These are phyloP conservation scores for Drosophila ambigua DNA, from an alignment of 1,140 invertebrate genomes.

Conservation along the genomic window DNA sequence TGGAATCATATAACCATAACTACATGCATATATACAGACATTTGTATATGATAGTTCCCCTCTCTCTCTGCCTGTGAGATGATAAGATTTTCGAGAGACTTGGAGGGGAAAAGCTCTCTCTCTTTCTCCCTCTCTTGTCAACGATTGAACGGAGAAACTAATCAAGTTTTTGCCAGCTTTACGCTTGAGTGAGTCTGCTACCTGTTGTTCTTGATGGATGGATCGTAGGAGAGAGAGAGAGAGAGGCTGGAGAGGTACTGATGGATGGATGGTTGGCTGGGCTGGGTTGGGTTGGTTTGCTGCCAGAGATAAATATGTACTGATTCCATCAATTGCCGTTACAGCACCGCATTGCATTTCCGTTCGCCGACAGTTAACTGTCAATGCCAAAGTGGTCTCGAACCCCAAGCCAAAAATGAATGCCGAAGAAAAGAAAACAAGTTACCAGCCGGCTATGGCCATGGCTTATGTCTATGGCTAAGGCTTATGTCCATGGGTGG, in stretches of 20 bases:
- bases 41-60: slow-evolving; percentile 59
- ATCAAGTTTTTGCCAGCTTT: slow-evolving; percentile 24
- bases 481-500: too few relatives aligned
- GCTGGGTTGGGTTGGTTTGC: slow-evolving; percentile 14
- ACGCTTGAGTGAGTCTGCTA: slow-evolving; percentile 65
- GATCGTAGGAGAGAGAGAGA: not conserved
- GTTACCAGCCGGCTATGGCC: slow-evolving; percentile 9
- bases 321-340: slow-evolving; percentile 61
- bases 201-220: slow-evolving; percentile 64
- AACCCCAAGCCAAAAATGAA: slow-evolving; percentile 44
- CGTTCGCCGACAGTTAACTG: slow-evolving; percentile 73
- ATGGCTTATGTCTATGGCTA: too few relatives aligned
- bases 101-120: slow-evolving; percentile 35
- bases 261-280: slow-evolving; percentile 28
- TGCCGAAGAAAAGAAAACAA: slow-evolving; percentile 21
- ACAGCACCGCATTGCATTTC: slow-evolving; percentile 78
- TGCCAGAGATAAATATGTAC: slow-evolving; percentile 33
- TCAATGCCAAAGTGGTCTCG: slow-evolving; percentile 74
- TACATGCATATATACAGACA: not conserved
- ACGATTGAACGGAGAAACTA: slow-evolving; percentile 29
- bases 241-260: not conserved
- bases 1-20: slow-evolving; percentile 66
- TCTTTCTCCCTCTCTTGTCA: slow-evolving; percentile 35
- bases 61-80: slow-evolving; percentile 8
- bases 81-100: slow-evolving; percentile 36